Conservation (phyloP, 2,888 invertebrate genomes). For the Melieria omissa region DNA sequence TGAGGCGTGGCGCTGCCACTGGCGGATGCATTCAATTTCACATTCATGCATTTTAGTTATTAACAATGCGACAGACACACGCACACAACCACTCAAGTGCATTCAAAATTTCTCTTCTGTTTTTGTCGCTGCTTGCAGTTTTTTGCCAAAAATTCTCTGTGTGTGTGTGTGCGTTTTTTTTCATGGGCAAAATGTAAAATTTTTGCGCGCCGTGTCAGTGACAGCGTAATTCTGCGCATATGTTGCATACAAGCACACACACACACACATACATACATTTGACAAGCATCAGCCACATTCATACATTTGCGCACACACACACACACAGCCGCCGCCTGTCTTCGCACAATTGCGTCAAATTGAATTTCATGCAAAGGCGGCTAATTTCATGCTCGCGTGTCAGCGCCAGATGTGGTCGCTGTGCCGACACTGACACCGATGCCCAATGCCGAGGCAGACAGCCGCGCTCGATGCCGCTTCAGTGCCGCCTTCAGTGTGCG, state of each 20-base stretch:
- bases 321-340: too few relatives aligned
- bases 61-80: conserved; percentile 14
- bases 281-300: too few relatives aligned
- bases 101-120: background rate
- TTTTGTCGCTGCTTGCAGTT: background rate
- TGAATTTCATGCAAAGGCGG: too few relatives aligned
- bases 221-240: conserved; percentile 58
- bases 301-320: too few relatives aligned
- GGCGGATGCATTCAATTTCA: conserved; percentile 16
- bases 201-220: conserved; percentile 38
- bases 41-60: conserved; percentile 30
- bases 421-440: too few relatives aligned
- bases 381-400: too few relatives aligned
- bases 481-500: too few relatives aligned
- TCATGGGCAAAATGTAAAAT: background rate
- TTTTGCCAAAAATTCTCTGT: background rate
- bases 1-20: background rate
- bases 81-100: too few relatives aligned
- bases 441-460: too few relatives aligned
- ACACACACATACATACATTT: background rate
- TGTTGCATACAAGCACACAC: conserved; percentile 43
- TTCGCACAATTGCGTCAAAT: too few relatives aligned
- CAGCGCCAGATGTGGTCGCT: too few relatives aligned
- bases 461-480: too few relatives aligned
- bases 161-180: background rate